Evolutionary conservation across 2,797 vertebrate species (phyloP), one percentile per base, ranked within the genome.

Genomic region (Xenopus petersii): DNA sequence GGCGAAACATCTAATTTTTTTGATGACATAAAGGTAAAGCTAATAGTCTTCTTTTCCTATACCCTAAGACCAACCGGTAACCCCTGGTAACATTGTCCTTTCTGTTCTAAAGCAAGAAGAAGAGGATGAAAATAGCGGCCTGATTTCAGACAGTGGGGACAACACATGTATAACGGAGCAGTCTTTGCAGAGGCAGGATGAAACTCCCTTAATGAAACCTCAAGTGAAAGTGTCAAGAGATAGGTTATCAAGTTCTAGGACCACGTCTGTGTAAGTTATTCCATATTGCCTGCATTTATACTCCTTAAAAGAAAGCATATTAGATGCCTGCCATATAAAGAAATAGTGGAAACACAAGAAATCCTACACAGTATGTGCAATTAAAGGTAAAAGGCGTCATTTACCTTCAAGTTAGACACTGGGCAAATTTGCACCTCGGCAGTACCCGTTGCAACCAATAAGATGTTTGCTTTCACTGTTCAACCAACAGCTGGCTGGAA

Each of bases 1-100:
- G 97, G 97, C 1, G 96, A 98, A 91, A 98, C 97, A 0, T 92
- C 97, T 68, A 96, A 98, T 82, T 98, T 98, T 84, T 98, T 96
- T 88, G 97, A 97, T 81, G 96, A 98, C 88, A 96, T 98, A 81
- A 93, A 96, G 90, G 97, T 97, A 74, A 55, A 12, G 36, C 36
- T 42, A 7, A 5, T 7, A 6, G 4, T 49, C n/a, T 24, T 12
- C 7, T 16, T 24, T 21, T 49, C 5, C 42, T 42, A 17, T n/a
- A 21, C 36, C 16, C 36, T 54, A 71, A 48, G 47, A 2, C 3
- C 11, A 54, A 13, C 51, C 0, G 0, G 74, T 7, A 59, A 12
- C 2, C 24, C 63, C 1, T n/a, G 62, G 80, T 65, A 30, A 47
- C n/a, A 2, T 74, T 42, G 36, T 9, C 36, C 36, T 42, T 51